Base-by-base conservation (phyloP, 2,888 invertebrate genomes). In the Cerastis rubricosa region DNA sequence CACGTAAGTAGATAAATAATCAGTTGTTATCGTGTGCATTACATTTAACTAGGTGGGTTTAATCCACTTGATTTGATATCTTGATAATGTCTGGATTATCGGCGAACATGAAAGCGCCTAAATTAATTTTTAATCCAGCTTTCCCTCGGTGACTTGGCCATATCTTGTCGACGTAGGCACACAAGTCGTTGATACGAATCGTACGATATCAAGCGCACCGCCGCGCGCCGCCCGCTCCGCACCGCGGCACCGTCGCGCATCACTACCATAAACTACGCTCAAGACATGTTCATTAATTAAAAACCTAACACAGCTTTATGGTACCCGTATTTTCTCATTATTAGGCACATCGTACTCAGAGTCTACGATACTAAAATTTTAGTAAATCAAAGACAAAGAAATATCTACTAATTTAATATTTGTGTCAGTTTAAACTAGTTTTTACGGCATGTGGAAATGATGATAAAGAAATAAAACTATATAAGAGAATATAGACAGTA, bases 81-180 rank as follows among this genome's bases (percentile, higher is more conserved):
- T 94, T 94, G 96, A 96, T 96, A 96, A 95, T 90, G 92, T 93
- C 90, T 87, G 96, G 96, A 96, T 96, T 96, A 96, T 93, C 96
- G 96, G 96, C 93, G 91, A 93, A 96, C 96, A 96, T 96, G 93
- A 96, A 96, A 96, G 96, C 90, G 93, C 90, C 89, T 94, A 95
- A 96, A 96, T 95, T 94, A 96, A 95, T 95, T 95, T 95, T 96
- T 96, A 96, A 96, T 96, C 96, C 95, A 80, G 89, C 92, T 93
- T 94, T 94, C 94, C 94, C 94, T 94, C 89, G 93, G 93, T 94
- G 90, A 92, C 91, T 90, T 90, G 88, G 90, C 85, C 90, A 87
- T 95, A 95, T 95, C 94, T 94, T 91, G 90, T 89, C 87, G 90
- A 91, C 92, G 93, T 92, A 89, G 91, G 90, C 88, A 91, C 91